Evolutionary conservation across 2,888 invertebrate species (phyloP).

Genomic region (Amaurobius ferox): DNA sequence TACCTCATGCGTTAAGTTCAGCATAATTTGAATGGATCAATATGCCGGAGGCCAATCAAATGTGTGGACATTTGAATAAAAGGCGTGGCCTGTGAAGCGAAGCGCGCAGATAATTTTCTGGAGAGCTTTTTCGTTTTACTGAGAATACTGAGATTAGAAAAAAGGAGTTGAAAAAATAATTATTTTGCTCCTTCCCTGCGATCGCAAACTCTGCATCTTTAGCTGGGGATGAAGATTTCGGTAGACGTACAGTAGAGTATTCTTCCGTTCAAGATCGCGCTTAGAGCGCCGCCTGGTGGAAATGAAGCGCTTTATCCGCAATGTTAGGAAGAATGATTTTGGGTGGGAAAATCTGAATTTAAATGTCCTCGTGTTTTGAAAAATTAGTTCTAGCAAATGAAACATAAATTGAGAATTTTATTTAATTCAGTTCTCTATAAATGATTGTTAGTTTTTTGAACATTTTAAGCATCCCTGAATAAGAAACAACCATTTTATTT

Average conservation of each 20-base stretch:
- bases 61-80: conserved; percentile 59
- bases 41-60: conserved; percentile 53
- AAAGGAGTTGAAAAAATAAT: neutral
- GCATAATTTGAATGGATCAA: conserved; percentile 66
- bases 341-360: too few relatives aligned
- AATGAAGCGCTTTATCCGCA: neutral
- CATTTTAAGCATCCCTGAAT: too few relatives aligned
- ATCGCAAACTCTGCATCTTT: neutral
- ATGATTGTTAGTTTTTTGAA: too few relatives aligned
- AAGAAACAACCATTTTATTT: too few relatives aligned
- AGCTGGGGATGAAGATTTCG: neutral
- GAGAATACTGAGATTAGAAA: neutral
- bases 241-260: neutral
- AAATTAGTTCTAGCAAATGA: too few relatives aligned
- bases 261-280: neutral
- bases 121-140: conserved; percentile 8
- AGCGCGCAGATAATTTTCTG: conserved; percentile 34
- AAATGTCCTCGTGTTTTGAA: too few relatives aligned
- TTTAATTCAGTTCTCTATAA: too few relatives aligned
- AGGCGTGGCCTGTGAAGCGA: conserved; percentile 48
- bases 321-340: neutral
- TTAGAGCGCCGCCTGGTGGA: neutral
- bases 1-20: conserved; percentile 34
- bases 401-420: too few relatives aligned
- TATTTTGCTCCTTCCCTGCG: neutral